Percentiles rank a stretch among this genome's conserved stretches.
These are phyloP conservation scores for Champsocephalus esox DNA, from an alignment of 2,797 vertebrate species.

Conservation along the genomic window DNA sequence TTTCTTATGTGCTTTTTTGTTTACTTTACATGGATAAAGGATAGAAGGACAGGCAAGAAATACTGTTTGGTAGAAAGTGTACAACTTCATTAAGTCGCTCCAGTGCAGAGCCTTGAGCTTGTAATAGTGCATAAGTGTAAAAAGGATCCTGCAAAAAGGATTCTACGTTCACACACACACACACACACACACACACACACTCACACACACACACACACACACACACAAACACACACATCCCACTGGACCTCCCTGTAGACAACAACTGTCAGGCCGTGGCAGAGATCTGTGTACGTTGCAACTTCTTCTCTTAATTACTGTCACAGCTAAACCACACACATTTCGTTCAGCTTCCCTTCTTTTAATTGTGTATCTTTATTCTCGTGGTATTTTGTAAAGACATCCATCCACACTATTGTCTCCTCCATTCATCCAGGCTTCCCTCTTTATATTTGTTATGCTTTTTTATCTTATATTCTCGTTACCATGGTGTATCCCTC, in stretches of 20 bases:
- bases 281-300: slow-evolving; percentile 69
- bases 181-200: not conserved
- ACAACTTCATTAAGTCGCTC: slow-evolving; percentile 11
- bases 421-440: slow-evolving; percentile 14
- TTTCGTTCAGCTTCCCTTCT: slow-evolving; percentile 38
- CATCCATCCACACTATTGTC: slow-evolving; percentile 36
- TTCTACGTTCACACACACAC: not conserved
- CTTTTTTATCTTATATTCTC: slow-evolving; percentile 31
- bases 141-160: slow-evolving; percentile 26
- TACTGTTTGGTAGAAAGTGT: slow-evolving; percentile 28
- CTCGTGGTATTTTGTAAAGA: slow-evolving; percentile 44
- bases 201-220: not conserved
- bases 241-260: slow-evolving; percentile 65
- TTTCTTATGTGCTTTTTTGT: slow-evolving; percentile 20
- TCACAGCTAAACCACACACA: slow-evolving; percentile 35
- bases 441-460: slow-evolving; percentile 29
- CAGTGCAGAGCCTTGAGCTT: slow-evolving; percentile 40
- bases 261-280: slow-evolving; percentile 63
- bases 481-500: slow-evolving; percentile 22
- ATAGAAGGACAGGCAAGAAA: not conserved
- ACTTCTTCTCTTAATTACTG: slow-evolving; percentile 76
- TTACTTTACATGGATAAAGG: too few relatives aligned
- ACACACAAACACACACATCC: slow-evolving; percentile 14
- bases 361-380: slow-evolving; percentile 49
- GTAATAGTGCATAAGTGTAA: slow-evolving; percentile 7